A percentile compares a stretch with the other conserved stretches of the same genome.
Conservation (phyloP, 2,113 vertebrate species). For the Rhodinocichla rosea region DNA sequence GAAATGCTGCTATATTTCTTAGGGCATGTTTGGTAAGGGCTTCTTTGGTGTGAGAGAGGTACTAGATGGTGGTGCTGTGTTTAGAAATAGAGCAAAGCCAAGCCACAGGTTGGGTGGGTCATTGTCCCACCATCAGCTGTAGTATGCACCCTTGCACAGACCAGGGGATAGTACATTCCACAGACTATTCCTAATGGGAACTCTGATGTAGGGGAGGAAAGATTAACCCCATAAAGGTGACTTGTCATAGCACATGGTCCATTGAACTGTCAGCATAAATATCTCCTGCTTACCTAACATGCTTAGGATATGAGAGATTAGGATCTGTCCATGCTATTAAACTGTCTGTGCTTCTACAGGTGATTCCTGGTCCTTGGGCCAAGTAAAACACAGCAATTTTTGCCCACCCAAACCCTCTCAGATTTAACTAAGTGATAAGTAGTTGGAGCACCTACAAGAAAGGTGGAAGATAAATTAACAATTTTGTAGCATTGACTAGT, state of each 20-base stretch:
- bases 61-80: no score
- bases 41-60: not conserved
- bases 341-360: not conserved
- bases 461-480: not conserved
- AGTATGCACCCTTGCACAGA: not conserved
- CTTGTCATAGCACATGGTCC: fast-evolving
- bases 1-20: fast-evolving
- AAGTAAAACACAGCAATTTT: not conserved
- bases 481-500: not conserved
- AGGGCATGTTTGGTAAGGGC: not conserved
- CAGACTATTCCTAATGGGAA: not conserved
- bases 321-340: not conserved
- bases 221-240: not conserved
- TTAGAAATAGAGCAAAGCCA: not conserved
- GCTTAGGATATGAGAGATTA: not conserved
- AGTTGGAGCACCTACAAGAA: not conserved
- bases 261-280: not conserved
- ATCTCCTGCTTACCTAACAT: not conserved
- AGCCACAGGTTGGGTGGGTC: not conserved
- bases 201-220: fast-evolving
- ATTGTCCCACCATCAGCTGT: not conserved
- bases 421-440: not conserved
- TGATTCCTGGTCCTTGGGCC: not conserved
- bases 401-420: not conserved
- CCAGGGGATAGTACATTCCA: not conserved